Percentiles rank a stretch among this genome's conserved stretches.
Evolutionary conservation across 2,888 invertebrate genomes (phyloP).

Genomic region (Nemapogon koenigi): DNA sequence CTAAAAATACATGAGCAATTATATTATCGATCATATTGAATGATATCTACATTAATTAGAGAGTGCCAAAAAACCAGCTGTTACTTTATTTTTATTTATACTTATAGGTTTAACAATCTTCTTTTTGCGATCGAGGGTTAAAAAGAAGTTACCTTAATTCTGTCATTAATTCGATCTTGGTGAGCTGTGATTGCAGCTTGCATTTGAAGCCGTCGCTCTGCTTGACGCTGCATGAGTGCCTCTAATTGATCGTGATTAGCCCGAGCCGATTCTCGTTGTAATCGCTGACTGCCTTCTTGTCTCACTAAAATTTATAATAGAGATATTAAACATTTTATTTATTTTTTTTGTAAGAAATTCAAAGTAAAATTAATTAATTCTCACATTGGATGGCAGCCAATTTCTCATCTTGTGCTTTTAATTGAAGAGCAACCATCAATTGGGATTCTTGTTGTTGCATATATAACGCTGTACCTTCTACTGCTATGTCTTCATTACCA

Average conservation of each 20-base stretch:
- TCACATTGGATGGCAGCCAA: conserved; percentile 61
- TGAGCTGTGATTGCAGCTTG: conserved; percentile 65
- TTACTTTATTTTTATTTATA: too few relatives aligned
- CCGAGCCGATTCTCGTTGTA: conserved; percentile 56
- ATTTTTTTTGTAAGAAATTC: background rate
- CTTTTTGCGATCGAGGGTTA: conserved; percentile 8
- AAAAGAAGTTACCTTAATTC: conserved; percentile 57
- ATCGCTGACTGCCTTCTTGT: conserved; percentile 47
- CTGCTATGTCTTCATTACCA: conserved; percentile 45
- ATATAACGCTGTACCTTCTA: conserved; percentile 60
- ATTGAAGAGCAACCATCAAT: conserved; percentile 64
- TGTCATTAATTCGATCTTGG: conserved; percentile 66
- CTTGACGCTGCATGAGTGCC: conserved; percentile 57
- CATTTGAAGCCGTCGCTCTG: conserved; percentile 62
- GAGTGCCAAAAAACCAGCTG: too few relatives aligned
- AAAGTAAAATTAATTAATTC: conserved; percentile 3
- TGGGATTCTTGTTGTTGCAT: conserved; percentile 70
- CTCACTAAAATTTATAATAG: too few relatives aligned
- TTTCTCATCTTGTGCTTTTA: conserved; percentile 69
- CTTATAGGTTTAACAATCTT: background rate
- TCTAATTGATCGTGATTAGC: conserved; percentile 63
- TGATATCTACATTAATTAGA: too few relatives aligned
- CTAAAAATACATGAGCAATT: too few relatives aligned
- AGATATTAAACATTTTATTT: too few relatives aligned
- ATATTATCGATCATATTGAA: too few relatives aligned